Base-by-base conservation (phyloP, 2,888 invertebrate species). In the Meliscaeva auricollis region DNA sequence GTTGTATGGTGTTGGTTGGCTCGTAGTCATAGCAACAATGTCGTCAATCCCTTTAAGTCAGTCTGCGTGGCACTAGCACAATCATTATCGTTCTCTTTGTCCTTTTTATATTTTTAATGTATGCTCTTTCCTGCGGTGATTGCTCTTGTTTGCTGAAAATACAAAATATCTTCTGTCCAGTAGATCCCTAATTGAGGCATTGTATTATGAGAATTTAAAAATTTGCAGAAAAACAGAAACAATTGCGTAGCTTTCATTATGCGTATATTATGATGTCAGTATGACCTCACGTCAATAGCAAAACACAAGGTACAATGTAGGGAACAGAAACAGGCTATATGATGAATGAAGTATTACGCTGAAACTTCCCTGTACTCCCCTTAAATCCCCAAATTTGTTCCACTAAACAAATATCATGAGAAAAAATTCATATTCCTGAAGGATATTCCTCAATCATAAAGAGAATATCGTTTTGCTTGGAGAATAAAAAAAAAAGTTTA, bases 11-110 rank as follows among this genome's bases (percentile, higher is more conserved):
- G 56, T 56, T 58, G 70, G 80, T 77, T 85, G 22, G 32, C 11
- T 38, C 32, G 85, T 85, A 76, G 62, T 72, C 80, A 77, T 85
- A 69, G 81, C 56, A 81, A 81, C 85, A 41, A 73, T 81, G 76
- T 77, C 81, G 73, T 80, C 85, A 77, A 76, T 72, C 26, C 50
- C 30, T 76, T 72, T 38, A 38, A 80, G 32, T 70, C 70, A 81
- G 62, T 76, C 78, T 78, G 68, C 41, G 60, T 72, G 76, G 38
- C 50, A 70, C 44, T 54, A 46, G 54, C 60, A 77, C 30, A 52
- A 15, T 74, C 62, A n/a, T 58, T 38, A 22, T 38, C 15, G 41
- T 48, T 26, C 15, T 60, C 46, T 48, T 22, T 72, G 26, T 56
- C 22, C 68, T 11, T 46, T 58, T 54, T 64, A 17, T 52, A 20